Conservation (phyloP, 1,140 invertebrate genomes). For the Episyrphus balteatus region DNA sequence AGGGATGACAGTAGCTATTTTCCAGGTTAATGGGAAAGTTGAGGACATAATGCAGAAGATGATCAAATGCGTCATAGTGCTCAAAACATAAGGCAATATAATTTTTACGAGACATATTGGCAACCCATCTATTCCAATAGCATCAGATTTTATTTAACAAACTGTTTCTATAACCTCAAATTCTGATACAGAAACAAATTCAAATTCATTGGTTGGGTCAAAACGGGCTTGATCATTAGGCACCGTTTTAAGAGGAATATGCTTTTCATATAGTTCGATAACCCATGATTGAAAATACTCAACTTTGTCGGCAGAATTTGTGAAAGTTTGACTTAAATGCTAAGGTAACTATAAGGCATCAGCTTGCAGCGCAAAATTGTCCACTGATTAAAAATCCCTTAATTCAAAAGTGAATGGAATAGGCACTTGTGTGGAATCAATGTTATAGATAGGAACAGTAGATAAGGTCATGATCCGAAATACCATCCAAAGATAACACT, state of each 20-base stretch:
- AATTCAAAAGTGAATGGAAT: neutral
- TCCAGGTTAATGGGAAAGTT: neutral
- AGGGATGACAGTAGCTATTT: neutral
- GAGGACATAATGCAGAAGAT: neutral
- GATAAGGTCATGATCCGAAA: too few species aligned
- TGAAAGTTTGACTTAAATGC: neutral
- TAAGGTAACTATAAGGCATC: neutral
- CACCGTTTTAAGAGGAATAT: neutral
- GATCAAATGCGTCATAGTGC: neutral
- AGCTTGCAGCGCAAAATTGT: neutral
- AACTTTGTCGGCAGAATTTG: neutral
- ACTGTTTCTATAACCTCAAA: neutral
- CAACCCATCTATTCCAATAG: neutral
- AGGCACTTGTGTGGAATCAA: neutral
- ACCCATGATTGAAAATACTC: too few species aligned
- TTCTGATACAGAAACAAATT: neutral
- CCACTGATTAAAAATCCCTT: neutral
- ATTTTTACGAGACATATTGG: neutral
- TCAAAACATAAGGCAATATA: neutral
- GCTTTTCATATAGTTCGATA: neutral
- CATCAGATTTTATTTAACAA: neutral
- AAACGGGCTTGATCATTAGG: neutral
- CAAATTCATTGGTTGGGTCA: neutral
- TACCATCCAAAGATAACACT: too few species aligned
- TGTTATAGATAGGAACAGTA: neutral